phyloP scores from a whole-genome alignment of 2,888 invertebrate species.

The Drosophila acutilabella region DNA sequence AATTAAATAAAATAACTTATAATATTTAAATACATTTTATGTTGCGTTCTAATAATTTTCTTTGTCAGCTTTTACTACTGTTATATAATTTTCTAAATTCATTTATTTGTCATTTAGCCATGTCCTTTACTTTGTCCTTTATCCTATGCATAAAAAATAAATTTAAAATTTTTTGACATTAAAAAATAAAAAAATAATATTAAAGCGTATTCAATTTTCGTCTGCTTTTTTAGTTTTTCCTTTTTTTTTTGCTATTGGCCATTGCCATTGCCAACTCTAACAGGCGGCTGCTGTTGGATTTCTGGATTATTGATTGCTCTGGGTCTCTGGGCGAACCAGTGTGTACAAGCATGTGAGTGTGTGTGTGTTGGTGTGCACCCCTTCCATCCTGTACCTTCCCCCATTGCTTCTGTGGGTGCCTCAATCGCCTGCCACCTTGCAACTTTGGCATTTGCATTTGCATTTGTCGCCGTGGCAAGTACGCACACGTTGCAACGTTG shows the following conservation, averaged over 20 bases:
- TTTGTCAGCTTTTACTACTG: too few species aligned
- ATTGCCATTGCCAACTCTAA: constrained; percentile 51
- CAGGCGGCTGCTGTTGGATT: constrained; percentile 48
- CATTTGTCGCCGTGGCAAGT: constrained; percentile 71
- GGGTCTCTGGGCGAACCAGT: constrained; percentile 75
- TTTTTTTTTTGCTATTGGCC: constrained; percentile 39
- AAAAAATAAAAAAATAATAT: too few species aligned
- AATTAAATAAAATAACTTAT: too few species aligned
- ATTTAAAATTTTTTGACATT: too few species aligned
- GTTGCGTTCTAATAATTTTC: too few species aligned
- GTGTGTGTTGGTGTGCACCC: background rate
- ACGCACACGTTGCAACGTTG: constrained; percentile 19
- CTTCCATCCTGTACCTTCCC: background rate
- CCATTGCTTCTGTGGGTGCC: background rate
- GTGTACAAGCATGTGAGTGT: background rate
- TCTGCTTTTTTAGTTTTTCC: constrained; percentile 21
- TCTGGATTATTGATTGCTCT: constrained; percentile 77
- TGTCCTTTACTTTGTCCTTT: too few species aligned
- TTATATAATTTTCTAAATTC: too few species aligned
- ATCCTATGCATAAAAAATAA: too few species aligned
- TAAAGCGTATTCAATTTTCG: too few species aligned
- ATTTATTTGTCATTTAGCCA: too few species aligned
- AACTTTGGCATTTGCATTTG: constrained; percentile 59
- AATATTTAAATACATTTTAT: too few species aligned
- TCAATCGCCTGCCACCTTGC: background rate